Evolutionary conservation across 2,797 vertebrate genomes (phyloP), one percentile per base, ranked within the genome.

Genomic region (Rhinophrynus dorsalis): DNA sequence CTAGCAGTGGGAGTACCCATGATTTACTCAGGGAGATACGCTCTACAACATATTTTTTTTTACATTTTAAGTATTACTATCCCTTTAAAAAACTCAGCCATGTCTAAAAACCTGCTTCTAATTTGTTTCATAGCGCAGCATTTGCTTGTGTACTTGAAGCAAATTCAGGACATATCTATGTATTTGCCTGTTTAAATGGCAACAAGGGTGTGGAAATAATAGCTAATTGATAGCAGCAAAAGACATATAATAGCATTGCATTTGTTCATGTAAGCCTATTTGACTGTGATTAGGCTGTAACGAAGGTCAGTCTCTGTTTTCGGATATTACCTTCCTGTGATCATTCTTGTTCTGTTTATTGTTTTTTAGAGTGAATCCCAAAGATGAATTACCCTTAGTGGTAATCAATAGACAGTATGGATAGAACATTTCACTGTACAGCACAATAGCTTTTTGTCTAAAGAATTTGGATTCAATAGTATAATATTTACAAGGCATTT

Each of bases 331-430:
- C 50, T 52, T 11, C 27, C 27, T 52, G 23, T 50, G 50, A 32
- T 52, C 50, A 52, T 32, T 30, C 21, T 52, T 6, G 6, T 6
- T 2, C 50, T 52, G 13, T 50, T 50, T 20, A 47, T 47, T 50
- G 24, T 52, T 52, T 52, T 29, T 32, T 17, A 8, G 26, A 52
- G 27, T 52, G 27, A 52, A 32, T 30, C 24, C 26, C 32, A 32
- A 52, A 52, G 50, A 30, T 52, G 30, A 52, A 52, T 52, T 24
- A 15, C 50, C n/a, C 24, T 52, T 52, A 27, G 50, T 52, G 20
- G 27, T 52, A 52, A 30, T 52, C n/a, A 52, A 52, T 52, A 52
- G 27, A n/a, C 50, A 52, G 50, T 17, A 26, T n/a, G 50, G 50
- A 32, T 17, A 52, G 11, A 52, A 51, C 47, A 26, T 51, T 51